These are phyloP conservation scores for Gadus macrocephalus DNA, from an alignment of 2,113 vertebrate genomes.

Conservation along the genomic window DNA sequence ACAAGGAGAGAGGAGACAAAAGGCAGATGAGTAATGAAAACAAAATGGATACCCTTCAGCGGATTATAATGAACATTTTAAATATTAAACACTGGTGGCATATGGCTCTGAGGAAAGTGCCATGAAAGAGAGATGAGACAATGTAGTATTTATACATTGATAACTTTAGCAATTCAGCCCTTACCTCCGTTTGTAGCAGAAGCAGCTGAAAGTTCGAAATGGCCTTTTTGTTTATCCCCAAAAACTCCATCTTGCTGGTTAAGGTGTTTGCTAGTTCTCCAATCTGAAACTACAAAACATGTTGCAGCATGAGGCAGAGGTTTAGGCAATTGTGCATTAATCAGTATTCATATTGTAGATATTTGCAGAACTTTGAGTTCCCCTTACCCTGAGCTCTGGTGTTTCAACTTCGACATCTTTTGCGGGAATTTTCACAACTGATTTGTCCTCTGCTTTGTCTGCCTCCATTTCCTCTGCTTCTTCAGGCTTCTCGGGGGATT, in stretches of 20 bases:
- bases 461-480: constrained; percentile 76
- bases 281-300: constrained; percentile 88
- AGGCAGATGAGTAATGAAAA: constrained; percentile 21
- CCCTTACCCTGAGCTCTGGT: constrained; percentile 80
- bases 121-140: constrained; percentile 17
- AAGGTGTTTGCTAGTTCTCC: constrained; percentile 97
- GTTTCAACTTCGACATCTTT: constrained; percentile 79
- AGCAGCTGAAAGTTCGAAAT: constrained; percentile 98
- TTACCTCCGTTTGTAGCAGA: constrained; percentile 94
- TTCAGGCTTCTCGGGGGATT: constrained; percentile 59
- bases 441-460: constrained; percentile 75
- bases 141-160: too few relatives aligned
- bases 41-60: constrained; percentile 33
- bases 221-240: constrained; percentile 93
- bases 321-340: not conserved
- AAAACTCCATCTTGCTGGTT: constrained; percentile 96
- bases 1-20: constrained; percentile 3
- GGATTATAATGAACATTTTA: constrained; percentile 54
- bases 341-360: not conserved
- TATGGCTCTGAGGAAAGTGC: constrained; percentile 22
- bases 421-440: constrained; percentile 59
- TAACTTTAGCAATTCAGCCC: constrained; percentile 11
- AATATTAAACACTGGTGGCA: constrained; percentile 48
- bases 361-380: not conserved
- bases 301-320: constrained; percentile 1